These are phyloP conservation scores for Philonicus albiceps DNA, from an alignment of 2,888 invertebrate genomes.

Conservation along the genomic window DNA sequence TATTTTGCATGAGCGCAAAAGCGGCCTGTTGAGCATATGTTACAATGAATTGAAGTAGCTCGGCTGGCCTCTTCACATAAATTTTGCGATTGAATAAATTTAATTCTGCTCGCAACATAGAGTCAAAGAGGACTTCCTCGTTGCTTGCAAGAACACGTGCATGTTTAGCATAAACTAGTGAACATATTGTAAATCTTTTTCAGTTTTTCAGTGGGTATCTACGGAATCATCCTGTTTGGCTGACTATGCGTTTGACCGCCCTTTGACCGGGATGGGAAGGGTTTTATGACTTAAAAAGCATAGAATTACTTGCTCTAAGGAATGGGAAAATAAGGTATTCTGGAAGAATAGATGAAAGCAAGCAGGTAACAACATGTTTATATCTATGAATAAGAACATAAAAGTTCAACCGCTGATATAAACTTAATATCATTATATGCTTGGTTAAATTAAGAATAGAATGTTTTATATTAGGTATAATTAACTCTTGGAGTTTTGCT, in stretches of 20 bases:
- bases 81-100: conserved; percentile 22
- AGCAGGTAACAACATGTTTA: not conserved
- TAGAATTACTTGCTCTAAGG: not conserved
- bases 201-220: not conserved
- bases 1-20: not conserved
- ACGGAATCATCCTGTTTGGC: not conserved
- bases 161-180: not conserved
- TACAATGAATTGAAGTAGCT: not conserved
- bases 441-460: not conserved
- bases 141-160: not conserved
- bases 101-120: conserved; percentile 6
- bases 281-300: not conserved
- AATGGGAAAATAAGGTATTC: not conserved
- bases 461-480: not conserved
- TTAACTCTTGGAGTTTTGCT: not conserved
- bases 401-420: not conserved
- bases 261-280: not conserved
- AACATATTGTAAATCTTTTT: not conserved
- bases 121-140: not conserved
- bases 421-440: not conserved
- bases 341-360: not conserved
- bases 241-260: not conserved
- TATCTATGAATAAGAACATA: not conserved
- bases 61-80: not conserved
- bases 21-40: not conserved